These are phyloP conservation scores for Doris montereyensis DNA, from an alignment of 2,888 invertebrate genomes.

Conservation along the genomic window DNA sequence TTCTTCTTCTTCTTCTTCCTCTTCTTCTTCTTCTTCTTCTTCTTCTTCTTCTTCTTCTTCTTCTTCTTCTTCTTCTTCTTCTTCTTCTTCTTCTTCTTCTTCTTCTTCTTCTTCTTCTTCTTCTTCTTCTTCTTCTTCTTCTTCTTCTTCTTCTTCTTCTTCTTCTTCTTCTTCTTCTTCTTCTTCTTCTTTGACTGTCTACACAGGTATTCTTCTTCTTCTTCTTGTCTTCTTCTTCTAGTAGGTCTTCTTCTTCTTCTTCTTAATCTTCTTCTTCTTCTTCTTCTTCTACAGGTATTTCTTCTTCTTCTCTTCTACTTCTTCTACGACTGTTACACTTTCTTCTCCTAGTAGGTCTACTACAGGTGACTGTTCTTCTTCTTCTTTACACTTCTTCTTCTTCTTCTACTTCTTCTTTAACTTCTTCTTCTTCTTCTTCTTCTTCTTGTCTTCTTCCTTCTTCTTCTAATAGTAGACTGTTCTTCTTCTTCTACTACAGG, in stretches of 20 bases:
- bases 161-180: neutral
- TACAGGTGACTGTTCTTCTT: no score
- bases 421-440: no score
- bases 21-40: neutral
- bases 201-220: neutral
- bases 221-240: neutral
- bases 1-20: neutral
- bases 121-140: neutral
- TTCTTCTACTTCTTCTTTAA: no score
- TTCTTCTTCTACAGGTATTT: neutral
- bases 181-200: neutral
- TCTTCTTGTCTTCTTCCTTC: no score
- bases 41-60: neutral
- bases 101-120: neutral
- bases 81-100: neutral
- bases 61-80: neutral
- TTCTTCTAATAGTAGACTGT: no score
- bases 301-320: neutral
- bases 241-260: neutral
- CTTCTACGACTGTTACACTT: neutral
- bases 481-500: no score
- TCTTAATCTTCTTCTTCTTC: neutral
- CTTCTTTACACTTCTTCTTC: no score
- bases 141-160: neutral
- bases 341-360: no score